Conservation (phyloP, 2,113 vertebrate genomes). For the Poecilia latipinna region DNA sequence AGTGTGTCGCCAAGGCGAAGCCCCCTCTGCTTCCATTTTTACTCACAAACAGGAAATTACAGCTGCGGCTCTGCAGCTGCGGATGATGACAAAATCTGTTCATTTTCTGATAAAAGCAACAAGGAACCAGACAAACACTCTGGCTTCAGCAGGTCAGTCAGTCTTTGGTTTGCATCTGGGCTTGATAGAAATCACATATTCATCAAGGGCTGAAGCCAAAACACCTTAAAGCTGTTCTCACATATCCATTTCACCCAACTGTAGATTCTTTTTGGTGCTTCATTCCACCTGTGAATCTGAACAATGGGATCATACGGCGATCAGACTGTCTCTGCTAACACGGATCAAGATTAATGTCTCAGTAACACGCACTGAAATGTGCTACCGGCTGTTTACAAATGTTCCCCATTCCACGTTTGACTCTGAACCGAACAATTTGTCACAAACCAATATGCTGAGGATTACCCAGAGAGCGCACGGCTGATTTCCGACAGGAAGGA, state of each 20-base stretch:
- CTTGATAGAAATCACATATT: neutral
- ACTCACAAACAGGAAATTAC: constrained; percentile 20
- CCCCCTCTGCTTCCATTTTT: constrained; percentile 20
- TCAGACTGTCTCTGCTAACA: constrained; percentile 10
- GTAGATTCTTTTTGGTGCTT: neutral
- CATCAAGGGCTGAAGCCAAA: constrained; percentile 1
- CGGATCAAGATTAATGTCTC: constrained; percentile 43
- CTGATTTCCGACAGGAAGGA: constrained; percentile 21
- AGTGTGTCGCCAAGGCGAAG: constrained; percentile 27
- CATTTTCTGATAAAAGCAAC: neutral
- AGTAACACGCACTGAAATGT: constrained; percentile 29
- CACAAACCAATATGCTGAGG: constrained; percentile 51
- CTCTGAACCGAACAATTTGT: constrained; percentile 47
- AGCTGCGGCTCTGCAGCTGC: constrained; percentile 2
- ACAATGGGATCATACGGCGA: neutral
- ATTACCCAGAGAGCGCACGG: constrained; percentile 30
- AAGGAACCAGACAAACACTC: neutral
- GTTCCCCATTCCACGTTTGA: constrained; percentile 22
- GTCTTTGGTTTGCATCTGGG: neutral
- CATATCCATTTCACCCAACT: constrained; percentile 13
- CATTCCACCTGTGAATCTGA: neutral
- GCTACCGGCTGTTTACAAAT: constrained; percentile 41
- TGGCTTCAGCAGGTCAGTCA: neutral
- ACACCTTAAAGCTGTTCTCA: neutral
- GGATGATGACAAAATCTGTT: constrained; percentile 5